Conservation (phyloP, 2,113 vertebrate genomes). For the Oreochromis tanganicae region DNA sequence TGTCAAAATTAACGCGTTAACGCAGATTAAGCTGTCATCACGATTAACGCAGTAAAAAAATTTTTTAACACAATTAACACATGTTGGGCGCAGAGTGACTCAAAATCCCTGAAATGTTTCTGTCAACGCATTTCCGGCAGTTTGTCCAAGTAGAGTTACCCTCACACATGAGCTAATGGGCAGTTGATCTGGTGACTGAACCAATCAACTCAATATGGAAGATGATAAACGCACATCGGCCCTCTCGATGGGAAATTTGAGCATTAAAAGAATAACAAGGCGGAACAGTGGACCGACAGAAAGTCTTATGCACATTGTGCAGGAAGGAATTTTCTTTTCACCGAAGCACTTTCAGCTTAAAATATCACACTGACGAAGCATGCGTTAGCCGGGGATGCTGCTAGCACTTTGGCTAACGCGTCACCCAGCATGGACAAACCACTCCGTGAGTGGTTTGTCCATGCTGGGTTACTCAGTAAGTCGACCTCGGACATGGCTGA, state of each 20-base stretch:
- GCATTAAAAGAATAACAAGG: too few relatives aligned
- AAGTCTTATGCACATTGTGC: too few relatives aligned
- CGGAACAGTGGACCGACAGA: too few relatives aligned
- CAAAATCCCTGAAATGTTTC: not conserved
- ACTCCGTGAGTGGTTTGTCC: too few relatives aligned
- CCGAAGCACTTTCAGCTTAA: too few relatives aligned
- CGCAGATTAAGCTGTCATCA: rapidly evolving
- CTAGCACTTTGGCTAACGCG: not conserved
- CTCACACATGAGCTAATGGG: rapidly evolving
- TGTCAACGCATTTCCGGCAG: not conserved
- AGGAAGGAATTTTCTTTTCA: too few relatives aligned
- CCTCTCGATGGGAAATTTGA: not conserved
- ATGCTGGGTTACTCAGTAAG: too few relatives aligned
- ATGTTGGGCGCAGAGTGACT: rapidly evolving
- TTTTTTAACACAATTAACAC: rapidly evolving
- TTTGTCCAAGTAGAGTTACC: rapidly evolving
- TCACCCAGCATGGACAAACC: not conserved
- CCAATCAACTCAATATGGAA: not conserved
- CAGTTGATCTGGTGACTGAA: not conserved
- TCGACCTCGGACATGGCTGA: too few relatives aligned
- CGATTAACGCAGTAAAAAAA: rapidly evolving
- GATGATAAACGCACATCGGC: not conserved
- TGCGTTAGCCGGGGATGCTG: not conserved
- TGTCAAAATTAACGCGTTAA: not conserved
- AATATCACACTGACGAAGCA: not conserved